Conservation (phyloP, 2,113 vertebrate species). For the Pitta sordida region DNA sequence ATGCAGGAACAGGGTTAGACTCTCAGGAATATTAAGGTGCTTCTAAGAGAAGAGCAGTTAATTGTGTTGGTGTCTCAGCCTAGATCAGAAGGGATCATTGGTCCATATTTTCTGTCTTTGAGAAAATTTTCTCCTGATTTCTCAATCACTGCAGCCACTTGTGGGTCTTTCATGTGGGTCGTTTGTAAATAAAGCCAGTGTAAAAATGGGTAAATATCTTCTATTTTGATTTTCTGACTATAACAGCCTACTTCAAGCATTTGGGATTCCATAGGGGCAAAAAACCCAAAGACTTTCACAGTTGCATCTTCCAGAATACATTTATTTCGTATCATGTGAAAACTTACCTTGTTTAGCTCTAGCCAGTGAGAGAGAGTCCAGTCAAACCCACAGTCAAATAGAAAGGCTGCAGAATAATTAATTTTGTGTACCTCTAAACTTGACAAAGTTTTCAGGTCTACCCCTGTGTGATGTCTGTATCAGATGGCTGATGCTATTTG, state of each 20-base stretch:
- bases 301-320: not conserved
- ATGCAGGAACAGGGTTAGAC: not conserved
- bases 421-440: not conserved
- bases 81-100: not conserved
- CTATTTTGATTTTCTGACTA: not conserved
- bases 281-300: not conserved
- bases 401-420: not conserved
- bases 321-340: not conserved
- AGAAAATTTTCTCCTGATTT: not conserved
- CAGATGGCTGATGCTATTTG: not conserved
- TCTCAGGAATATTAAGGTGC: not conserved
- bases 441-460: not conserved
- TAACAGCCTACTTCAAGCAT: not conserved
- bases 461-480: not conserved
- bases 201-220: not conserved
- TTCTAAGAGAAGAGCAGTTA: not conserved
- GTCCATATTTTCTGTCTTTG: not conserved
- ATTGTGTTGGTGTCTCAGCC: not conserved
- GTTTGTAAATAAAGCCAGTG: not conserved
- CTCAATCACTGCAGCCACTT: not conserved
- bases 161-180: not conserved
- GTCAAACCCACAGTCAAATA: not conserved
- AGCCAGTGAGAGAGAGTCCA: not conserved
- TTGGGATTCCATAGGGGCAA: not conserved
- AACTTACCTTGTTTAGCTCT: not conserved